Conservation (phyloP, 2,888 invertebrate genomes). For the Plagodis pulveraria region DNA sequence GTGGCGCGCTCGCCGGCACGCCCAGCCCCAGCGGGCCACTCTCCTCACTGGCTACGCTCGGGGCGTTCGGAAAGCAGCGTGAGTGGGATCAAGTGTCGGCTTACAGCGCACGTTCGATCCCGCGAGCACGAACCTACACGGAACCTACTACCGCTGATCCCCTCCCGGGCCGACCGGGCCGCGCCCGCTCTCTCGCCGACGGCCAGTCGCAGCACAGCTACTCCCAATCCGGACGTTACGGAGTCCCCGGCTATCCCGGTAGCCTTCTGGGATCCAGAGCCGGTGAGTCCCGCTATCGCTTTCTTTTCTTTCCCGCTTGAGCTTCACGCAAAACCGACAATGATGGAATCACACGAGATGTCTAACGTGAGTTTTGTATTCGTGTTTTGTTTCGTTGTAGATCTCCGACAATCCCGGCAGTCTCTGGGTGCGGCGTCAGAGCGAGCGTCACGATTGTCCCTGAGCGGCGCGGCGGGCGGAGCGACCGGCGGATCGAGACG, state of each 20-base stretch:
- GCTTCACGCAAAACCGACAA: slow-evolving; percentile 1
- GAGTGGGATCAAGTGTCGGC: slow-evolving; percentile 91
- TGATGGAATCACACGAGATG: not conserved
- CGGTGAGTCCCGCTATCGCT: slow-evolving; percentile 62
- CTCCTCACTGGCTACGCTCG: slow-evolving; percentile 92
- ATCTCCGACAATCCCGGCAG: slow-evolving; percentile 94
- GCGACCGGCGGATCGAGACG: slow-evolving; percentile 87
- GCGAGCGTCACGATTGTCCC: slow-evolving; percentile 90
- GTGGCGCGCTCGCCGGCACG: slow-evolving; percentile 88
- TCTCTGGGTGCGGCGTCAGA: slow-evolving; percentile 93
- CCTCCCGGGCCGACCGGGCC: slow-evolving; percentile 90
- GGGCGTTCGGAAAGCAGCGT: slow-evolving; percentile 93
- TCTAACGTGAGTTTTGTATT: not conserved
- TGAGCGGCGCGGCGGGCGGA: slow-evolving; percentile 87
- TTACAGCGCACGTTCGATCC: slow-evolving; percentile 95
- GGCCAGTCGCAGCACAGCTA: slow-evolving; percentile 96
- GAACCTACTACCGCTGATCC: slow-evolving; percentile 88
- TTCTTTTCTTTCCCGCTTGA: slow-evolving; percentile 33
- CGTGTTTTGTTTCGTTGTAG: slow-evolving; percentile 68
- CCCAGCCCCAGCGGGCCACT: slow-evolving; percentile 92
- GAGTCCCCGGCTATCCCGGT: slow-evolving; percentile 90
- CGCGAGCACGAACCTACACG: slow-evolving; percentile 93
- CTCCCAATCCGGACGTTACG: slow-evolving; percentile 92
- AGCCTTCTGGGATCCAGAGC: slow-evolving; percentile 83
- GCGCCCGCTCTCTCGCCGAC: slow-evolving; percentile 92